phyloP scores from a whole-genome alignment of 2,113 vertebrate genomes.

The Chaenocephalus aceratus region DNA sequence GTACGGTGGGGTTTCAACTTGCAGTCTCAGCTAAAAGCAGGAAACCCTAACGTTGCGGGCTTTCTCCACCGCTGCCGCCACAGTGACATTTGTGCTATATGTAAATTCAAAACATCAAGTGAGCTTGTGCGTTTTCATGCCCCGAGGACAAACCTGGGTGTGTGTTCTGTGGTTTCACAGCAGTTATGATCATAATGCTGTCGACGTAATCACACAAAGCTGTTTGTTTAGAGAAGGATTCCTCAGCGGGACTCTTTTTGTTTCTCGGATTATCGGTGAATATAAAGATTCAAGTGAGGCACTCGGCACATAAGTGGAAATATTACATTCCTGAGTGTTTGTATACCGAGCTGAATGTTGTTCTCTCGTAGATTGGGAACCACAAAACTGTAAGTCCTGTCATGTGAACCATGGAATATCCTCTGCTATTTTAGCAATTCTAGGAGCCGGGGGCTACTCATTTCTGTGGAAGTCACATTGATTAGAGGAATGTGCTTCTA shows the following conservation, averaged over 20 bases:
- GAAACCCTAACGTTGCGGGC: not conserved
- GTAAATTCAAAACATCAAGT: slow-evolving; percentile 9
- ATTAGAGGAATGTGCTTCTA: not conserved
- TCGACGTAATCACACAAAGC: not conserved
- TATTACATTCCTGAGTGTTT: not conserved
- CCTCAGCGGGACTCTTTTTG: not conserved
- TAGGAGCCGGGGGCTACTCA: not conserved
- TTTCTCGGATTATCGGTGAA: not conserved
- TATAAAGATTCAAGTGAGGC: not conserved
- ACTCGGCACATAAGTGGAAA: not conserved
- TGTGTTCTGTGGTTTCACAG: slow-evolving; percentile 2
- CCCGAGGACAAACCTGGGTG: not conserved
- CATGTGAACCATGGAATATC: not conserved
- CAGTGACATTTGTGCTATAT: slow-evolving; percentile 27
- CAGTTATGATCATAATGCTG: not conserved
- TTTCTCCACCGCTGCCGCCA: not conserved
- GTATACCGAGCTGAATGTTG: not conserved
- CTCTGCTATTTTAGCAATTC: not conserved
- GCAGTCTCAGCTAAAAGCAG: not conserved
- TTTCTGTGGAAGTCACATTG: slow-evolving; percentile 11
- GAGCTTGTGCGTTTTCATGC: not conserved
- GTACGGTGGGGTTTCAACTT: not conserved
- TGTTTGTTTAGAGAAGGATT: not conserved
- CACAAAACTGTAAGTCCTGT: not conserved
- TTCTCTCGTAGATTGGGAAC: not conserved